Evolutionary conservation across 2,888 invertebrate species (phyloP).

Genomic region (Pyrgus malvae): DNA sequence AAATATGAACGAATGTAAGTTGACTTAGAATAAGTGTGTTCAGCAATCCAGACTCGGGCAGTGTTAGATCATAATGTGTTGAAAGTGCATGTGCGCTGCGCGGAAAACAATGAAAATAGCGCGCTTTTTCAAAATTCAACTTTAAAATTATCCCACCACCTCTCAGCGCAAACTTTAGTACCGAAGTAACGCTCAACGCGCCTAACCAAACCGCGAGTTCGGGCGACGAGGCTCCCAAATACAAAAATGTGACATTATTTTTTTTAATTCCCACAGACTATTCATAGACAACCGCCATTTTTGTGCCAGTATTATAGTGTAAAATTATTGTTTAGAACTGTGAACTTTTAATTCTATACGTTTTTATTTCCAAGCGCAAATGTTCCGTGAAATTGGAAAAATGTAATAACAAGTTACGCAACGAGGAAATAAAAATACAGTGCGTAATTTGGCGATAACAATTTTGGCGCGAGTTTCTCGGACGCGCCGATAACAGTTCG

Average conservation of each 20-base stretch:
- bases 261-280: conserved; percentile 38
- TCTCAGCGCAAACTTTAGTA: conserved; percentile 24
- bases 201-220: conserved; percentile 36
- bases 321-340: conserved; percentile 12
- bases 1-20: conserved; percentile 83
- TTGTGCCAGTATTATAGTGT: conserved; percentile 25
- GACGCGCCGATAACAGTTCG: conserved; percentile 33
- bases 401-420: conserved; percentile 54
- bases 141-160: conserved; percentile 32
- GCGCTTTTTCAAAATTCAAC: conserved; percentile 44
- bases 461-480: conserved; percentile 44
- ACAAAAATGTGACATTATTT: conserved; percentile 53
- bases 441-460: conserved; percentile 45
- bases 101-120: conserved; percentile 67
- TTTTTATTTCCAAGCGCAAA: conserved; percentile 34
- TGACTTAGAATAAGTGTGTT: conserved; percentile 83
- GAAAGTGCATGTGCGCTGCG: conserved; percentile 78
- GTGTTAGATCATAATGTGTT: conserved; percentile 82
- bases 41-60: conserved; percentile 79
- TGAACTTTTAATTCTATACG: conserved; percentile 18
- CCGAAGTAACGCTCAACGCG: conserved; percentile 41
- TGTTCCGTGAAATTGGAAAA: conserved; percentile 67
- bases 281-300: conserved; percentile 26
- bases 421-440: conserved; percentile 52
- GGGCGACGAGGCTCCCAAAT: conserved; percentile 36